Percentiles rank a stretch among this genome's conserved stretches.
phyloP scores from a whole-genome alignment of 2,113 vertebrate genomes.

The Ochotona curzoniae region DNA sequence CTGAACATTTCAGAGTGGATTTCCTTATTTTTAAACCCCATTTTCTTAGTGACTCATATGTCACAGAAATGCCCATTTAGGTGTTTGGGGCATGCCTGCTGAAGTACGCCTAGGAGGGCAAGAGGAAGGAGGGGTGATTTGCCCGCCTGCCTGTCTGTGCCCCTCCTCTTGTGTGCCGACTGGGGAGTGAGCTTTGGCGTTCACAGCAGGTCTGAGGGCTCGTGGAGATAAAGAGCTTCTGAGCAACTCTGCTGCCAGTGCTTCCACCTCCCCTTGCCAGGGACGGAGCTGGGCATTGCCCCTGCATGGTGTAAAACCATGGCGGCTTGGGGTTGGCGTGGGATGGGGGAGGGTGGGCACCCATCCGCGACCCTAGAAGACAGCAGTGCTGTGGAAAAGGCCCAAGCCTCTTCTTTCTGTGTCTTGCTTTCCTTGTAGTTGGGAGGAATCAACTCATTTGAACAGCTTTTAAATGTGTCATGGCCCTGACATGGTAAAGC shows the following conservation, averaged over 20 bases:
- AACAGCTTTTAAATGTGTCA: background rate
- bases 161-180: too few species aligned
- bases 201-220: background rate
- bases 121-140: background rate
- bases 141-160: background rate
- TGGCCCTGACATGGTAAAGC: background rate
- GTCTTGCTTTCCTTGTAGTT: background rate
- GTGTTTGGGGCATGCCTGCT: background rate
- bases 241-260: background rate
- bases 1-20: background rate
- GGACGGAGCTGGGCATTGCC: background rate
- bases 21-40: background rate
- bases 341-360: rapidly evolving
- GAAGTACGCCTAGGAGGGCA: background rate
- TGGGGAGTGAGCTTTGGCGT: background rate
- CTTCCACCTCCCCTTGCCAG: background rate
- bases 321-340: too few species aligned
- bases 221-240: background rate
- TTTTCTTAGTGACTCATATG: background rate
- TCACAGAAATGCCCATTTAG: background rate
- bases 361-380: background rate
- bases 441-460: background rate
- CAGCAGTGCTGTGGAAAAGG: background rate
- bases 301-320: too few species aligned
- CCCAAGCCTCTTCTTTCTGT: background rate